These are phyloP conservation scores for Arizona elegans DNA, from an alignment of 2,113 vertebrate genomes.

Conservation along the genomic window DNA sequence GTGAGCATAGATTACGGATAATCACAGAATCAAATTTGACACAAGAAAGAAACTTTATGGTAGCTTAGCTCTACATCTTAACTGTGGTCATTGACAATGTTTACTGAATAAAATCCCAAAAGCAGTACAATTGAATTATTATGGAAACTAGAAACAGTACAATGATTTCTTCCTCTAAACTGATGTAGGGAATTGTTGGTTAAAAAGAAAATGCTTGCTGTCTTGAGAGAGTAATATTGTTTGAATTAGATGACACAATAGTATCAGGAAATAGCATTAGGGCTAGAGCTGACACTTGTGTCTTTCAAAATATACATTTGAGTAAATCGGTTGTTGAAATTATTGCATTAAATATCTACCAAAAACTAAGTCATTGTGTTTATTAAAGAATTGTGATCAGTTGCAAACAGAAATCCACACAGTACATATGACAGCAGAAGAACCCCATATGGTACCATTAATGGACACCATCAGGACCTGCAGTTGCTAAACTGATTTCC, in stretches of 20 bases:
- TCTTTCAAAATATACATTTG: constrained; percentile 22
- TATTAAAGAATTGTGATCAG: not conserved
- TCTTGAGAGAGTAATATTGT: constrained; percentile 26
- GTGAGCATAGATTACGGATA: constrained; percentile 54
- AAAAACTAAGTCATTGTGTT: not conserved
- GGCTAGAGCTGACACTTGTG: constrained; percentile 13
- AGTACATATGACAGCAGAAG: not conserved
- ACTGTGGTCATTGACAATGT: constrained; percentile 49
- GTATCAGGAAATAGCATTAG: not conserved
- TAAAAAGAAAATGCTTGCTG: constrained; percentile 27
- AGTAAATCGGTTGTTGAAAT: constrained; percentile 20
- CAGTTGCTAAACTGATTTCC: not conserved
- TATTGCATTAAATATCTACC: constrained; percentile 12
- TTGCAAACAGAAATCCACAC: not conserved
- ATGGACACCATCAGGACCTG: not conserved
- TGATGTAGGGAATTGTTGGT: not conserved
- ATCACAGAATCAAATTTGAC: constrained; percentile 47
- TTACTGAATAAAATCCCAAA: constrained; percentile 45
- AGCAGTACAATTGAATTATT: constrained; percentile 41
- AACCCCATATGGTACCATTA: not conserved
- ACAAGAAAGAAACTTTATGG: constrained; percentile 48
- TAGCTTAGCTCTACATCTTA: constrained; percentile 50
- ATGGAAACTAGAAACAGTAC: constrained; percentile 53
- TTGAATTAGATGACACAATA: constrained; percentile 17
- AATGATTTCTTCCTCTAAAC: constrained; percentile 50